Percentiles rank a stretch among this genome's conserved stretches.
Evolutionary conservation across 2,888 invertebrate species (phyloP).

Genomic region (Amphipoea lucens): DNA sequence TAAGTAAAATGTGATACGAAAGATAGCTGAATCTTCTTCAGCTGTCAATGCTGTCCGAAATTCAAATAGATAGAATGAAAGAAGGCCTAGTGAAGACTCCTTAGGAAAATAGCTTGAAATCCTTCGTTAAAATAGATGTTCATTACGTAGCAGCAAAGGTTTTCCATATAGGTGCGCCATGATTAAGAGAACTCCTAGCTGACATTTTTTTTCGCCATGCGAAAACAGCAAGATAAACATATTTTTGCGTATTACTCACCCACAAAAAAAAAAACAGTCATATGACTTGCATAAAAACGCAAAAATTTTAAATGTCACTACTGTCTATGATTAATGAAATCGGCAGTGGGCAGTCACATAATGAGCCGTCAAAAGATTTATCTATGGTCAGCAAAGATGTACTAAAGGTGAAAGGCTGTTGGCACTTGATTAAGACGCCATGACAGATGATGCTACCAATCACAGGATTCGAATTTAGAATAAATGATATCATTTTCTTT

Average conservation of each 20-base stretch:
- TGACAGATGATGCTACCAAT: slow-evolving; percentile 41
- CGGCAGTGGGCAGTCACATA: slow-evolving; percentile 7
- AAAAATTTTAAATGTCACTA: slow-evolving; percentile 20
- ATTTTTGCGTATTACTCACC: neutral
- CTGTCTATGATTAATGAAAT: slow-evolving; percentile 33
- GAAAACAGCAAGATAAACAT: neutral
- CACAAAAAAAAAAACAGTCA: neutral
- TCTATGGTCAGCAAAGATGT: slow-evolving; percentile 40
- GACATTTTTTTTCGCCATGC: neutral
- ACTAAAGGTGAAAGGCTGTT: slow-evolving; percentile 33
- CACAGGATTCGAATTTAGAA: slow-evolving; percentile 31
- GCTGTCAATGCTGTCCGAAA: neutral
- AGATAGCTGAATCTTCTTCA: neutral
- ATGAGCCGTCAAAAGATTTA: slow-evolving; percentile 45
- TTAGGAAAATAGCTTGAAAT: no score
- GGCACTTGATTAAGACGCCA: slow-evolving; percentile 30
- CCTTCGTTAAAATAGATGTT: no score
- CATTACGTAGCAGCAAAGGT: neutral
- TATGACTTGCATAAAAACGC: neutral
- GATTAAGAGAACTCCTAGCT: no score
- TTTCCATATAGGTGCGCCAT: neutral
- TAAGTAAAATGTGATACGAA: no score
- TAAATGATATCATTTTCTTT: slow-evolving; percentile 19
- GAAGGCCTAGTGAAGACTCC: no score
- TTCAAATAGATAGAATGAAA: neutral